Evolutionary conservation across 2,888 invertebrate genomes (phyloP).

Genomic region (Caenorhabditis doughertyi): DNA sequence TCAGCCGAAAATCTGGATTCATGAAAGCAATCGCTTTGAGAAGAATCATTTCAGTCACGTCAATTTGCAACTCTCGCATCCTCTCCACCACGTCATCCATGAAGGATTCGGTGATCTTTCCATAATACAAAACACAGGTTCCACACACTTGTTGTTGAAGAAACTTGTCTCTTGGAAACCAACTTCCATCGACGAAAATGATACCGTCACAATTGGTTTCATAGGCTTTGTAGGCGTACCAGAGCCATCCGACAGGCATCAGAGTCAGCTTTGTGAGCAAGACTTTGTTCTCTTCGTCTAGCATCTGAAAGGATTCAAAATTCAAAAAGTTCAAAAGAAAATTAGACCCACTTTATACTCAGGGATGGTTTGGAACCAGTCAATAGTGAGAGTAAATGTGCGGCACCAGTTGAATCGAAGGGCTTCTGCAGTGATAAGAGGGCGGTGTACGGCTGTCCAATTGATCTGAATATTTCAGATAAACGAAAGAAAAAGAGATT

Average conservation of each 20-base stretch:
- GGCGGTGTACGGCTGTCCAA: slow-evolving; percentile 18
- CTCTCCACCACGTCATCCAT: slow-evolving; percentile 57
- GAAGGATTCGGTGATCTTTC: slow-evolving; percentile 54
- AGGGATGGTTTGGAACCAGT: slow-evolving; percentile 54
- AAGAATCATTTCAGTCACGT: slow-evolving; percentile 56
- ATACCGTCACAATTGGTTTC: slow-evolving; percentile 53
- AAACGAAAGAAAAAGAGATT: too few species aligned
- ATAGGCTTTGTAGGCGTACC: slow-evolving; percentile 62
- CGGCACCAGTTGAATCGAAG: slow-evolving; percentile 65
- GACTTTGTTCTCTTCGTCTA: slow-evolving; percentile 12
- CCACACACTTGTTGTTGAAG: slow-evolving; percentile 51
- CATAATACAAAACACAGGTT: slow-evolving; percentile 55
- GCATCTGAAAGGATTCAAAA: slow-evolving; percentile 8
- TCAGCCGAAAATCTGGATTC: slow-evolving; percentile 37
- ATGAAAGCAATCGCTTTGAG: slow-evolving; percentile 38
- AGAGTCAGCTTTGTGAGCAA: slow-evolving; percentile 43
- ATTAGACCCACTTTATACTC: slow-evolving; percentile 36
- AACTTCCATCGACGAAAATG: slow-evolving; percentile 64
- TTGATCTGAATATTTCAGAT: slow-evolving; percentile 39
- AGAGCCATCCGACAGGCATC: slow-evolving; percentile 66
- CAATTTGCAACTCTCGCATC: slow-evolving; percentile 57
- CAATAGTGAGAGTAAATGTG: slow-evolving; percentile 61
- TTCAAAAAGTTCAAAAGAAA: too few species aligned
- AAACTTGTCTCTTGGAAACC: slow-evolving; percentile 48
- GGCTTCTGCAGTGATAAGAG: slow-evolving; percentile 49